A percentile compares a stretch with the other conserved stretches of the same genome.
Conservation (phyloP, 2,888 invertebrate species). For the Limnephilus lunatus region DNA sequence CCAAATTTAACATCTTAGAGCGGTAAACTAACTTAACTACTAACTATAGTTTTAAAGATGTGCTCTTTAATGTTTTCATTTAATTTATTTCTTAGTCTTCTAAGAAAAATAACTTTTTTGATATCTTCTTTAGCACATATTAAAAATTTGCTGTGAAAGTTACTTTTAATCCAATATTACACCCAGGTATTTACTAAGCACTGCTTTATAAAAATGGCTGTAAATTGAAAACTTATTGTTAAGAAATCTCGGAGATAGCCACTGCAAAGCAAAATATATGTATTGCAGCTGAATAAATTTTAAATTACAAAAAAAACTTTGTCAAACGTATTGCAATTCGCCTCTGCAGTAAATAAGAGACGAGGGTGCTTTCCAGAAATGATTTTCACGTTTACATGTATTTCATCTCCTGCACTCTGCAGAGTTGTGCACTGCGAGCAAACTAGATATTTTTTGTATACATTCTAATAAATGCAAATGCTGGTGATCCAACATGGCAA, state of each 20-base stretch:
- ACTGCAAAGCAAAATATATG: not conserved
- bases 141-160: too few species aligned
- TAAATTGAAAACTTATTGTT: not conserved
- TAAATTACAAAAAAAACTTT: not conserved
- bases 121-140: too few species aligned
- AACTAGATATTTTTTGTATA: conserved; percentile 21
- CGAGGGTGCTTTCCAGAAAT: not conserved
- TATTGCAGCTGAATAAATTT: not conserved
- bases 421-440: not conserved
- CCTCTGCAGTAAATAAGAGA: not conserved
- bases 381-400: conserved; percentile 29
- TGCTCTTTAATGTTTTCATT: too few species aligned
- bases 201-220: too few species aligned
- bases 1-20: too few species aligned
- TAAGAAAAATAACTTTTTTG: too few species aligned
- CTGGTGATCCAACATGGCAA: not conserved
- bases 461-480: conserved; percentile 6
- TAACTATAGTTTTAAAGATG: too few species aligned
- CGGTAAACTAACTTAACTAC: too few species aligned
- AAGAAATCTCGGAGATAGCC: not conserved
- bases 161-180: too few species aligned
- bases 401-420: not conserved
- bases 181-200: too few species aligned
- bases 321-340: not conserved
- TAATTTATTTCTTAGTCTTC: too few species aligned